Conservation (phyloP, 2,888 invertebrate species). For the Disparrhopalites patrizii region DNA sequence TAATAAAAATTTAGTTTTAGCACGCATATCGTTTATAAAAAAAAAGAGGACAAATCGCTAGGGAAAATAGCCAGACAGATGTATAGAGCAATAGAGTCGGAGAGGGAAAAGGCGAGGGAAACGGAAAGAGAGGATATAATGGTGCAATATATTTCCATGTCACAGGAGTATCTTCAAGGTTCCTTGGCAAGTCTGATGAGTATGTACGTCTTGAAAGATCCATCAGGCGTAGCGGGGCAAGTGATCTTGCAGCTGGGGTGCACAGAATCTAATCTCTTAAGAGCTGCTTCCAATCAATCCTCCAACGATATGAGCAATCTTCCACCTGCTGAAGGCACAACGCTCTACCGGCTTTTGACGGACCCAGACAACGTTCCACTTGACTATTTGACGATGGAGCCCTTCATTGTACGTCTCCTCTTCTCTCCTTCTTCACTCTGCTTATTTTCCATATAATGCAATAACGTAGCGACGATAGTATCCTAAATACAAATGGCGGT, state of each 20-base stretch:
- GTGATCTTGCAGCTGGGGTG: slow-evolving; percentile 58
- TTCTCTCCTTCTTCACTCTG: too few species aligned
- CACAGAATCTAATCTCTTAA: slow-evolving; percentile 57
- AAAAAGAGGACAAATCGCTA: too few species aligned
- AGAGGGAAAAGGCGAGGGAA: too few species aligned
- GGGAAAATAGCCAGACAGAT: too few species aligned
- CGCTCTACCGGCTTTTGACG: slow-evolving; percentile 58
- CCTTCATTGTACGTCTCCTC: slow-evolving; percentile 56
- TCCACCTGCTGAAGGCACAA: slow-evolving; percentile 58
- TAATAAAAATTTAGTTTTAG: too few species aligned
- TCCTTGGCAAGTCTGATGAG: slow-evolving; percentile 57
- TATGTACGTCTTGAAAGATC: slow-evolving; percentile 57
- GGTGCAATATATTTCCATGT: too few species aligned
- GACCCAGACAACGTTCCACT: slow-evolving; percentile 61
- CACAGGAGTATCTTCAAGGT: slow-evolving; percentile 54
- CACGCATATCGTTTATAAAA: too few species aligned
- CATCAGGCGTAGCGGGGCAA: slow-evolving; percentile 54
- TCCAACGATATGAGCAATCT: slow-evolving; percentile 55
- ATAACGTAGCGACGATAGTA: too few species aligned
- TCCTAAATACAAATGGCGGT: too few species aligned
- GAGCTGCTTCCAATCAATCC: slow-evolving; percentile 55
- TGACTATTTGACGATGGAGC: slow-evolving; percentile 58
- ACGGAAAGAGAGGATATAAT: too few species aligned
- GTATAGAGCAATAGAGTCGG: too few species aligned
- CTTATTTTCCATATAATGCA: too few species aligned